Evolutionary conservation across 2,113 vertebrate genomes (phyloP).

Genomic region (Malaclemys terrapin): DNA sequence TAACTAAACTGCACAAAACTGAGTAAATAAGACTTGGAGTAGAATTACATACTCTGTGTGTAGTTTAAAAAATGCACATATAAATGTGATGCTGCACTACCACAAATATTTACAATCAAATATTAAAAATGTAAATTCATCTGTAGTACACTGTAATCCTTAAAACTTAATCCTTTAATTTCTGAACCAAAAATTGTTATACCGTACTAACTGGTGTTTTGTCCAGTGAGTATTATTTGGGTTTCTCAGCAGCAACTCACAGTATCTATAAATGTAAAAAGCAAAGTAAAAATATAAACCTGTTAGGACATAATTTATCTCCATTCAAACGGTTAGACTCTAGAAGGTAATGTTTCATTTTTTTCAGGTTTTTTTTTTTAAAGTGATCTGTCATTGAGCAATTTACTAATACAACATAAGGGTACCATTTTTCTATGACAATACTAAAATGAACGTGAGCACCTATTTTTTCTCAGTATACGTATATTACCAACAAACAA

Average conservation of each 20-base stretch:
- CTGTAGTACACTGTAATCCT: not conserved
- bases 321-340: not conserved
- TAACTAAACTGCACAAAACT: not conserved
- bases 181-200: not conserved
- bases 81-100: not conserved
- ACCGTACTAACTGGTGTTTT: not conserved
- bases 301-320: not conserved
- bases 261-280: not conserved
- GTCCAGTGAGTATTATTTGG: not conserved
- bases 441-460: not conserved
- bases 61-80: not conserved
- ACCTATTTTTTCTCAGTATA: not conserved
- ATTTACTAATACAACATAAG: not conserved
- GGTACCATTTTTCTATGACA: not conserved
- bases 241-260: not conserved
- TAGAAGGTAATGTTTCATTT: not conserved
- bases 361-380: not conserved
- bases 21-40: not conserved
- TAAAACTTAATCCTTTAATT: not conserved
- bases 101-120: not conserved
- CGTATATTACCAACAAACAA: fast-evolving
- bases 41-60: not conserved
- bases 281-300: not conserved
- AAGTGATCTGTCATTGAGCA: not conserved
- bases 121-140: not conserved